Percentiles rank a stretch among this genome's conserved stretches.
These are phyloP conservation scores for Athalia rosae DNA, from an alignment of 2,888 invertebrate species.

Conservation along the genomic window DNA sequence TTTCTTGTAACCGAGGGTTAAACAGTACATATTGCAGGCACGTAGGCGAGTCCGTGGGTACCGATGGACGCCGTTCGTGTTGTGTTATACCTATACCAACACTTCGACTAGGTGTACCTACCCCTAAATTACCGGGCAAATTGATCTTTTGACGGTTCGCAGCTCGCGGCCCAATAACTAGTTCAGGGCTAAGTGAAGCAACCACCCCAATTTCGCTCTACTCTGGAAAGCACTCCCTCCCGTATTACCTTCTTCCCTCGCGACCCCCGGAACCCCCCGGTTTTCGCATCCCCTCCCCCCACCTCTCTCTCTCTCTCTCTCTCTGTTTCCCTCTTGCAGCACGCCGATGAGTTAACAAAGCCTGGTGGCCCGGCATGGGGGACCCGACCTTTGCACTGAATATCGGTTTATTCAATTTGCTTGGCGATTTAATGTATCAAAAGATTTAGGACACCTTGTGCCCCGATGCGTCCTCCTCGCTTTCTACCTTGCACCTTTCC, in stretches of 20 bases:
- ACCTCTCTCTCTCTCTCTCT: not conserved
- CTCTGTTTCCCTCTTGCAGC: not conserved
- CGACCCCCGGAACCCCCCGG: too few relatives aligned
- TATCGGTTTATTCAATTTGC: slow-evolving; percentile 45
- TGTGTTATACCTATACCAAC: not conserved
- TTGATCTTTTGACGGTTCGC: slow-evolving; percentile 41
- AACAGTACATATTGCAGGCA: not conserved
- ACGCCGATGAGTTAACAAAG: slow-evolving; percentile 34
- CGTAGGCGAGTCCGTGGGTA: too few relatives aligned
- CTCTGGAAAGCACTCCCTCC: slow-evolving; percentile 29
- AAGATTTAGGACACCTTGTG: slow-evolving; percentile 44
- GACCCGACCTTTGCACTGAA: slow-evolving; percentile 37
- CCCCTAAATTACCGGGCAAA: slow-evolving; percentile 5
- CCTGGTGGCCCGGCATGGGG: slow-evolving; percentile 20
- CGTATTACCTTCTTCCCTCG: not conserved
- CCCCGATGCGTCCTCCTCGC: slow-evolving; percentile 27
- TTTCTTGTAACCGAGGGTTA: slow-evolving; percentile 1
- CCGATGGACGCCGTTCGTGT: too few relatives aligned
- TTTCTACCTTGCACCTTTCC: slow-evolving; percentile 38
- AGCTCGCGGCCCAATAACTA: slow-evolving; percentile 30
- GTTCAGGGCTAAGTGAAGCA: slow-evolving; percentile 36
- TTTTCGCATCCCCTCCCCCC: not conserved
- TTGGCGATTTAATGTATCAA: slow-evolving; percentile 43
- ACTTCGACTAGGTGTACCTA: not conserved
- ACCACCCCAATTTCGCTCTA: slow-evolving; percentile 37